Percentiles rank a stretch among this genome's conserved stretches.
phyloP scores from a whole-genome alignment of 2,113 vertebrate genomes.

The Callipepla squamata region DNA sequence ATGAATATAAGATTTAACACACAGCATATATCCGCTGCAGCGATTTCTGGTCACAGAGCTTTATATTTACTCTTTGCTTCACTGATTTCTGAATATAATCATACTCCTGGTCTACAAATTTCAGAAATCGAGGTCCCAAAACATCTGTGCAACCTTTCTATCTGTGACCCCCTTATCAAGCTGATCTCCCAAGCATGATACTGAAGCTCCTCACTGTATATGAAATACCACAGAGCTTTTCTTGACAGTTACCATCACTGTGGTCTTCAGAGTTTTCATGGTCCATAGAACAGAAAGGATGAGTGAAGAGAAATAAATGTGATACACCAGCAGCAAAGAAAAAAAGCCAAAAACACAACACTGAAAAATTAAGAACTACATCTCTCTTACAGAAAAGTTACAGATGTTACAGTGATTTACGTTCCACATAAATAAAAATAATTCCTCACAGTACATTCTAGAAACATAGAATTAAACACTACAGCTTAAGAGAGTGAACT shows the following conservation, averaged over 20 bases:
- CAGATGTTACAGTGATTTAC: not conserved
- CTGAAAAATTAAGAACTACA: not conserved
- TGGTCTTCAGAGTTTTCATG: not conserved
- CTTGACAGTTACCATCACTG: conserved; percentile 25
- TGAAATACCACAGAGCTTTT: not conserved
- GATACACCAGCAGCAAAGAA: not conserved
- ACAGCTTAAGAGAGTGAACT: not conserved
- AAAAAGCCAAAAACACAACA: not conserved
- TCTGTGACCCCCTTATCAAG: conserved; percentile 15
- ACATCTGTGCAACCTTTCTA: conserved; percentile 64
- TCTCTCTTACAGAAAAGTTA: not conserved
- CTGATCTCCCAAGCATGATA: conserved; percentile 53
- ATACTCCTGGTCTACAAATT: conserved; percentile 26
- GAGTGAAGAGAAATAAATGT: not conserved
- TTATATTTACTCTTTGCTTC: conserved; percentile 66
- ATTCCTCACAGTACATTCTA: not conserved
- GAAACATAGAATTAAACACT: not conserved
- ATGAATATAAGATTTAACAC: conserved; percentile 7
- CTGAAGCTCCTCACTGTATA: not conserved
- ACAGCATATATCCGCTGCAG: not conserved
- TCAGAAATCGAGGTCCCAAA: conserved; percentile 44
- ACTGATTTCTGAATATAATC: conserved; percentile 47
- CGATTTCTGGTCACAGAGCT: conserved; percentile 63
- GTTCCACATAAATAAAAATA: not conserved
- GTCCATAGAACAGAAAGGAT: conserved; percentile 1